A percentile compares a stretch with the other conserved stretches of the same genome.
Evolutionary conservation across 2,797 vertebrate genomes (phyloP).

Genomic region (Alfaro cultratus): DNA sequence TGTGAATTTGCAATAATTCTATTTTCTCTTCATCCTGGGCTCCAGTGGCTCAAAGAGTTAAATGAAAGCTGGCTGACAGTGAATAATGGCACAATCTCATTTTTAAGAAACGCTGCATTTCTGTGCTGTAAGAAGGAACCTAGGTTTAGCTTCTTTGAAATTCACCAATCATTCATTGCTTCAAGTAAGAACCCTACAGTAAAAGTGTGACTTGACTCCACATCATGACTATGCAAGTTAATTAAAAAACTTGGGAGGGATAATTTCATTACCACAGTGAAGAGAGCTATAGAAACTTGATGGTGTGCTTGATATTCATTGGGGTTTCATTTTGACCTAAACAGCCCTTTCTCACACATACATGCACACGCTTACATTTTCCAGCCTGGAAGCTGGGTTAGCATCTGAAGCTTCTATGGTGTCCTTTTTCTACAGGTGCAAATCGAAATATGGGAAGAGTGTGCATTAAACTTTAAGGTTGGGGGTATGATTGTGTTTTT

Average conservation of each 20-base stretch:
- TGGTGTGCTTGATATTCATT: constrained; percentile 73
- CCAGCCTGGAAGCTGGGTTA: constrained; percentile 56
- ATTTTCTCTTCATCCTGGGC: background rate
- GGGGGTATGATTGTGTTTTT: constrained; percentile 82
- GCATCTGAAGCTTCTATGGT: constrained; percentile 62
- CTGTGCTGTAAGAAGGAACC: constrained; percentile 47
- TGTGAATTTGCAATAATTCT: constrained; percentile 29
- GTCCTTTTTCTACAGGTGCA: constrained; percentile 43
- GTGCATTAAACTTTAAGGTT: constrained; percentile 84
- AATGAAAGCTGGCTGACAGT: constrained; percentile 45
- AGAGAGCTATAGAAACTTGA: constrained; percentile 64
- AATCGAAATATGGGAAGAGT: constrained; percentile 80
- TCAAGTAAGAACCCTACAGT: constrained; percentile 48
- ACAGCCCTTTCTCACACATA: constrained; percentile 23
- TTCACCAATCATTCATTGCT: constrained; percentile 55
- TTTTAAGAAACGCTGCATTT: constrained; percentile 63
- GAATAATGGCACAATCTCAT: constrained; percentile 48
- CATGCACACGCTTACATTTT: background rate
- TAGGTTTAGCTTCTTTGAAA: constrained; percentile 69
- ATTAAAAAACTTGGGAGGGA: constrained; percentile 75
- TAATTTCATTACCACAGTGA: constrained; percentile 75
- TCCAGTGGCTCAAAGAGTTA: constrained; percentile 40
- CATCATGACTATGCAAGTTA: constrained; percentile 72
- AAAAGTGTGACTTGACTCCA: constrained; percentile 71
- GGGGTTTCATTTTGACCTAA: constrained; percentile 65